Base-by-base conservation (phyloP, 2,797 vertebrate species). In the Chromis chromis region DNA sequence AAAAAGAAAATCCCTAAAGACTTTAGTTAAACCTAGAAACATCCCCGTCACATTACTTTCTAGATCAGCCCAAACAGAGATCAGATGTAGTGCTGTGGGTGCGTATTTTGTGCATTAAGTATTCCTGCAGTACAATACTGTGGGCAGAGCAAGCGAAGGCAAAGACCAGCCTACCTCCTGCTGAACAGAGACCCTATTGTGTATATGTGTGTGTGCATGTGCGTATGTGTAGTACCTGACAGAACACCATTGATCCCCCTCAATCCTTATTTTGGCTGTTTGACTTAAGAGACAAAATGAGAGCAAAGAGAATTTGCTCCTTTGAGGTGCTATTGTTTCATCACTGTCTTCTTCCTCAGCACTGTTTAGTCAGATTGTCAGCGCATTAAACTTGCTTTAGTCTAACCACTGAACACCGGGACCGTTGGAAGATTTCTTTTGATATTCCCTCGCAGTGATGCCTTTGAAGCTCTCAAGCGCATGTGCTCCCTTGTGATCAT, bases 221-320 rank as follows among this genome's bases (percentile, higher is more conserved):
- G 66, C 44, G 31, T 31, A 50, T 50, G 36, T 19, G 44, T 55
- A 46, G 31, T 81, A 77, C 78, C 75, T 88, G 83, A 84, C 78
- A 87, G 89, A 73, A 71, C 48, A 66, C 55, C 77, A 83, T 74
- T 88, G 78, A 91, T 86, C 76, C 67, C 69, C 49, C 77, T 74
- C 54, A 42, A 59, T 57, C 71, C 57, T 65, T 65, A 74, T 72
- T 70, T 71, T 72, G 50, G 53, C 68, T 67, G 48, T 77, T 46
- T 57, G 86, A 71, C n/a, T 14, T 65, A 44, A 33, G 56, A 78
- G 52, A 52, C 58, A 65, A 75, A 77, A 62, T 53, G 53, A 71
- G 75, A 77, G 82, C 79, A 62, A 64, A 86, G 54, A 63, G 58
- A 70, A 59, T 77, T 53, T 63, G 16, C 44, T 77, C 44, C 70